phyloP scores from a whole-genome alignment of 2,113 vertebrate genomes.

The Willisornis vidua region DNA sequence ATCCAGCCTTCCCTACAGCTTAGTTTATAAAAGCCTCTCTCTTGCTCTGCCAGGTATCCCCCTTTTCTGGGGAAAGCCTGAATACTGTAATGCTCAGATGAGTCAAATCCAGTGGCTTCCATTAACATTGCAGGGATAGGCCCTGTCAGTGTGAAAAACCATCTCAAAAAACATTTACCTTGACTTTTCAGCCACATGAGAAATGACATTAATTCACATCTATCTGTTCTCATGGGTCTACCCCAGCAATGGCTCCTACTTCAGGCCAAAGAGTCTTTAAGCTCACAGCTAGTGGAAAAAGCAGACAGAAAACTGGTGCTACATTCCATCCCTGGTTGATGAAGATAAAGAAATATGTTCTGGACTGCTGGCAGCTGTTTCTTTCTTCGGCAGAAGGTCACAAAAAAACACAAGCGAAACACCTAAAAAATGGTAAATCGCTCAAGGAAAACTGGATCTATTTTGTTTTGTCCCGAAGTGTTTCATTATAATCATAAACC shows the following conservation, averaged over 20 bases:
- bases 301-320: not conserved
- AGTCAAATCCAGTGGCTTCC: not conserved
- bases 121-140: not conserved
- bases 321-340: not conserved
- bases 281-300: not conserved
- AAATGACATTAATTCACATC: not conserved
- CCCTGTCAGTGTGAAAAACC: not conserved
- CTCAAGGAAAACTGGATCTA: not conserved
- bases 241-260: not conserved
- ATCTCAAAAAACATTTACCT: not conserved
- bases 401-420: not conserved
- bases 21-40: not conserved
- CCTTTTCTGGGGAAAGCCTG: not conserved
- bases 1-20: not conserved
- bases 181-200: not conserved
- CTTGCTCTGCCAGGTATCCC: not conserved
- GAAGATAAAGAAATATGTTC: not conserved
- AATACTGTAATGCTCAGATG: not conserved
- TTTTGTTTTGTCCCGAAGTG: conserved; percentile 23
- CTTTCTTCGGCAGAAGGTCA: not conserved
- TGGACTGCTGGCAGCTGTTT: not conserved
- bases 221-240: not conserved
- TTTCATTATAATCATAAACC: conserved; percentile 72
- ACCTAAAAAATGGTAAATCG: not conserved
- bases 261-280: not conserved